Conservation (phyloP, 2,113 vertebrate genomes). For the Colaptes auratus region DNA sequence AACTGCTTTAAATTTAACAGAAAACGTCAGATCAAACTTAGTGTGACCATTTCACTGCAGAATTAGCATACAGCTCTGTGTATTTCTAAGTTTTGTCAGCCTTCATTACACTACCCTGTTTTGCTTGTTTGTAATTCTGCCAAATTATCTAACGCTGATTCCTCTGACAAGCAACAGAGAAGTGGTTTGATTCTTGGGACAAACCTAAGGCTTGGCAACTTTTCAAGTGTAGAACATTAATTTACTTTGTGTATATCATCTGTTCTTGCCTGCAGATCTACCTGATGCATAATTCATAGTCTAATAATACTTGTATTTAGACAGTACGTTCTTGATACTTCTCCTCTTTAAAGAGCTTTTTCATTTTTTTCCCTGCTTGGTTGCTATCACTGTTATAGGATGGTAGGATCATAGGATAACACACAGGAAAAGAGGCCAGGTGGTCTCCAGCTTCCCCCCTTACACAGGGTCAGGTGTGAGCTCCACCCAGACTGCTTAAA, state of each 20-base stretch:
- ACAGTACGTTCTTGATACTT: background rate
- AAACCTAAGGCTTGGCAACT: background rate
- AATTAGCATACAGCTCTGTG: background rate
- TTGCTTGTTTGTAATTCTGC: background rate
- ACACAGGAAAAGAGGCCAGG: background rate
- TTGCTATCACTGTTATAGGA: background rate
- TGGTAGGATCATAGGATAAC: background rate
- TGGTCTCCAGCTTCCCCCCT: background rate
- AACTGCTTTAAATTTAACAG: background rate
- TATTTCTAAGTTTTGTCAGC: background rate
- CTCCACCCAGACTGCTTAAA: background rate
- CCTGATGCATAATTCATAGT: background rate
- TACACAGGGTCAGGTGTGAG: background rate
- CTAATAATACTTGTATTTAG: background rate
- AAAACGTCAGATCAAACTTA: background rate
- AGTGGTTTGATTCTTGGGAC: background rate
- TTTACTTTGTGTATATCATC: background rate
- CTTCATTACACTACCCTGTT: background rate
- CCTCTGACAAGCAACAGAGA: background rate
- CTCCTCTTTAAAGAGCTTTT: background rate
- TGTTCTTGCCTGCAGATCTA: background rate
- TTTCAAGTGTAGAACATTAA: background rate
- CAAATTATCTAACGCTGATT: background rate
- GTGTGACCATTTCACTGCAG: background rate
- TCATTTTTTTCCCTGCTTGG: background rate